phyloP scores from a whole-genome alignment of 1,140 invertebrate species.

The Chlorops oryzae region DNA sequence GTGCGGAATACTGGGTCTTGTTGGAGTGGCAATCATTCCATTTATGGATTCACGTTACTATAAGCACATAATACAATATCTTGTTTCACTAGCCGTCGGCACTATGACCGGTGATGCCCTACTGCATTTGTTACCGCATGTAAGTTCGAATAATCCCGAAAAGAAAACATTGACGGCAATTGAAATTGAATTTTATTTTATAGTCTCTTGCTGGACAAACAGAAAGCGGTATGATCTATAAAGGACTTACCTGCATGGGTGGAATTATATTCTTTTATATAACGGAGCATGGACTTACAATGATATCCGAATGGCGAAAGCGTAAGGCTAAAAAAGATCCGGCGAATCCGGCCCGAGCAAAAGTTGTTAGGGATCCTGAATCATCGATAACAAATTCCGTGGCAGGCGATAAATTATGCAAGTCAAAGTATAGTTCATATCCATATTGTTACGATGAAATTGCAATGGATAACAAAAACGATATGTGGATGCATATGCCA shows the following conservation, averaged over 20 bases:
- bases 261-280: conserved; percentile 85
- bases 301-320: conserved; percentile 75
- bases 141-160: conserved; percentile 48
- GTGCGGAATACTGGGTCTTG: conserved; percentile 76
- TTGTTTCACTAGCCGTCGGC: conserved; percentile 86
- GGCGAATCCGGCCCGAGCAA: conserved; percentile 54
- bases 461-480: conserved; percentile 61
- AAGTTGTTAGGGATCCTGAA: conserved; percentile 58
- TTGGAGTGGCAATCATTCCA: conserved; percentile 80
- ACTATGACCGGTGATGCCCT: conserved; percentile 87
- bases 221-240: conserved; percentile 64
- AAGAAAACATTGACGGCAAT: too few relatives aligned
- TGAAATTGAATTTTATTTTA: conserved; percentile 2
- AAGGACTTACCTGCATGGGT: conserved; percentile 71
- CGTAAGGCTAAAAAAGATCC: conserved; percentile 54
- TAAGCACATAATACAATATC: conserved; percentile 81
- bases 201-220: conserved; percentile 36
- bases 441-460: conserved; percentile 80
- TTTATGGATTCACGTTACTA: conserved; percentile 86
- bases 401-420: conserved; percentile 64
- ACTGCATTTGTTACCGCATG: conserved; percentile 88
- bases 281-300: conserved; percentile 72
- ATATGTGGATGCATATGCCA: conserved; percentile 50
- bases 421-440: conserved; percentile 77
- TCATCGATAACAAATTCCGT: conserved; percentile 52